Evolutionary conservation across 2,888 invertebrate species (phyloP).

Genomic region (Odontomyia ornata): DNA sequence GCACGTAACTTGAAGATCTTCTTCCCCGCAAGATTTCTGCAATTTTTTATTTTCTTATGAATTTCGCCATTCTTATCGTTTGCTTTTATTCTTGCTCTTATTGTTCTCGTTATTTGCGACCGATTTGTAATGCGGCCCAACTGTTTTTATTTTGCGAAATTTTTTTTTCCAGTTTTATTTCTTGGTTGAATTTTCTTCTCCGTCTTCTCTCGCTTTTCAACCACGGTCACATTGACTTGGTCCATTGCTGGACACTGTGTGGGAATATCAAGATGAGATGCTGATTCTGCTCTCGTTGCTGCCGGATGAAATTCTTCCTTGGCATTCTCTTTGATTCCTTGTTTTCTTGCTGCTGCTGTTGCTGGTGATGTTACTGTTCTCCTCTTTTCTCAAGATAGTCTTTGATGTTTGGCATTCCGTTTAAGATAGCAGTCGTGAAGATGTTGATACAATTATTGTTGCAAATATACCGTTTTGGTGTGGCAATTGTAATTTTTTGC

Average conservation of each 20-base stretch:
- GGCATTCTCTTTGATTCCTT: too few species aligned
- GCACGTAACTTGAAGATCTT: background rate
- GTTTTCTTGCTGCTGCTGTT: background rate
- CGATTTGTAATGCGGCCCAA: background rate
- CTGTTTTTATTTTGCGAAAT: too few species aligned
- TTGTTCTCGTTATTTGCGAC: background rate
- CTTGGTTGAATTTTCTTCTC: too few species aligned
- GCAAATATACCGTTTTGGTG: constrained; percentile 2
- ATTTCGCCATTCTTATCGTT: background rate
- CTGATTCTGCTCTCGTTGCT: too few species aligned
- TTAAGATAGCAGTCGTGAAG: background rate
- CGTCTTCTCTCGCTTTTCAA: too few species aligned
- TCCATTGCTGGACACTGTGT: too few species aligned
- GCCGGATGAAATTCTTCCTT: too few species aligned
- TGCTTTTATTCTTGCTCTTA: background rate
- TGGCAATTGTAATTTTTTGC: too few species aligned
- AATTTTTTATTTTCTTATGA: background rate
- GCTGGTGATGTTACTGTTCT: background rate
- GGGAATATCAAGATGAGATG: too few species aligned
- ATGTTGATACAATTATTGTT: constrained; percentile 2
- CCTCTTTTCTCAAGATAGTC: background rate
- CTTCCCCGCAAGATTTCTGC: background rate
- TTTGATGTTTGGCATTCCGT: background rate
- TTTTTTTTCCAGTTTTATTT: too few species aligned
- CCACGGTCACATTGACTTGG: too few species aligned